These are phyloP conservation scores for Sparidentex hasta DNA, from an alignment of 2,797 vertebrate species.

Conservation along the genomic window DNA sequence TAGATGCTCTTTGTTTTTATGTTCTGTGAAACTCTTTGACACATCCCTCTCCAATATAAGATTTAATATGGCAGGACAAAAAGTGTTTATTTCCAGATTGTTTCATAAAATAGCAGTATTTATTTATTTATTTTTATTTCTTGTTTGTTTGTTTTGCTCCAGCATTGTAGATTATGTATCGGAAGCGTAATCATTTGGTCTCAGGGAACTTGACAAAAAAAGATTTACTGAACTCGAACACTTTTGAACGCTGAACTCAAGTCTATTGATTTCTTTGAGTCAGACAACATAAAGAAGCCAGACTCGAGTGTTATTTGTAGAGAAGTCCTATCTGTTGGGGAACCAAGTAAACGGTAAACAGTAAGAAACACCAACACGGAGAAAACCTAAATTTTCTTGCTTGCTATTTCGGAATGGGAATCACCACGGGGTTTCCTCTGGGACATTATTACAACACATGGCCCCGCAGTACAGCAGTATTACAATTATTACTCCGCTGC, in stretches of 20 bases:
- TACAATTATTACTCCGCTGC: slow-evolving; percentile 28
- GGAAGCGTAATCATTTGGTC: not conserved
- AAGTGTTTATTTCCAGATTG: not conserved
- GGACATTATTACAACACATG: slow-evolving; percentile 2
- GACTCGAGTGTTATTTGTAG: slow-evolving; percentile 8
- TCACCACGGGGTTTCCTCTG: slow-evolving; percentile 5
- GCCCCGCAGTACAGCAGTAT: slow-evolving; percentile 17
- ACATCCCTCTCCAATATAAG: slow-evolving; percentile 1
- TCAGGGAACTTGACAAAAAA: not conserved
- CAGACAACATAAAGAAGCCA: not conserved
- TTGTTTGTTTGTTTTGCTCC: not conserved
- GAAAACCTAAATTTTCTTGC: not conserved
- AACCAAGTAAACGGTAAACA: slow-evolving; percentile 11
- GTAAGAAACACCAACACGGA: slow-evolving; percentile 11
- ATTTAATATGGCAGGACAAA: not conserved
- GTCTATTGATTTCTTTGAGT: slow-evolving; percentile 18
- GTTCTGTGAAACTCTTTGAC: slow-evolving; percentile 21
- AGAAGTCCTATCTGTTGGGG: not conserved
- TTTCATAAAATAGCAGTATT: slow-evolving; percentile 19
- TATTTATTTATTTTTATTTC: not conserved
- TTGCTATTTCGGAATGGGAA: not conserved
- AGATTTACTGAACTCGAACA: not conserved
- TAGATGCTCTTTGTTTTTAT: not conserved
- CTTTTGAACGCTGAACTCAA: slow-evolving; percentile 23
- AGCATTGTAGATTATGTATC: slow-evolving; percentile 3